These are phyloP conservation scores for Teleopsis dalmanni DNA, from an alignment of 1,140 invertebrate species.

Conservation along the genomic window DNA sequence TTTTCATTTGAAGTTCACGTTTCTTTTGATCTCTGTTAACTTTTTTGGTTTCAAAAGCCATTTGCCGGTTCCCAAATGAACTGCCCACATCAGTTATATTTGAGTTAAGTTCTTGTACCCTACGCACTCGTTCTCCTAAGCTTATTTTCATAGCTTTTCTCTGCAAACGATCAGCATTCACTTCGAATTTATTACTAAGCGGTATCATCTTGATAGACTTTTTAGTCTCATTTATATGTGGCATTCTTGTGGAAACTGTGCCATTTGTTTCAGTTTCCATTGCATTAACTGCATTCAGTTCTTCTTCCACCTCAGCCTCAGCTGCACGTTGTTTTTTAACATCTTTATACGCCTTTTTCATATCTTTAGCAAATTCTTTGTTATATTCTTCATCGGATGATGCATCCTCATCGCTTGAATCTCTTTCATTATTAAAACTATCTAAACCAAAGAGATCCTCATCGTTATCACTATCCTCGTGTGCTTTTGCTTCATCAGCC, in stretches of 20 bases:
- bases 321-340: conserved; percentile 42
- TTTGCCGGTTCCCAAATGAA: conserved; percentile 59
- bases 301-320: conserved; percentile 37
- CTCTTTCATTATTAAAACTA: conserved; percentile 18
- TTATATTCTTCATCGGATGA: conserved; percentile 80
- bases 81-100: conserved; percentile 54
- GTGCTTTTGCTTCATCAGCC: conserved; percentile 33
- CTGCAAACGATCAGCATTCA: no score
- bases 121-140: conserved; percentile 60
- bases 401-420: conserved; percentile 34
- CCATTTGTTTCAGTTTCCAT: neutral
- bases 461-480: conserved; percentile 43
- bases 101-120: conserved; percentile 50
- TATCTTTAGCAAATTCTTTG: conserved; percentile 66
- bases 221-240: no score
- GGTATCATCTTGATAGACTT: no score
- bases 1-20: conserved; percentile 50
- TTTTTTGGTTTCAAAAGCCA: conserved; percentile 60
- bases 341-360: conserved; percentile 64
- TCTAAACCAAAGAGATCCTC: conserved; percentile 41
- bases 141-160: conserved; percentile 48
- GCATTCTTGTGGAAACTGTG: neutral
- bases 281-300: conserved; percentile 23
- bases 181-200: no score
- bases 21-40: conserved; percentile 43